Conservation (phyloP, 2,888 invertebrate genomes). For the Amphimallon solstitiale region DNA sequence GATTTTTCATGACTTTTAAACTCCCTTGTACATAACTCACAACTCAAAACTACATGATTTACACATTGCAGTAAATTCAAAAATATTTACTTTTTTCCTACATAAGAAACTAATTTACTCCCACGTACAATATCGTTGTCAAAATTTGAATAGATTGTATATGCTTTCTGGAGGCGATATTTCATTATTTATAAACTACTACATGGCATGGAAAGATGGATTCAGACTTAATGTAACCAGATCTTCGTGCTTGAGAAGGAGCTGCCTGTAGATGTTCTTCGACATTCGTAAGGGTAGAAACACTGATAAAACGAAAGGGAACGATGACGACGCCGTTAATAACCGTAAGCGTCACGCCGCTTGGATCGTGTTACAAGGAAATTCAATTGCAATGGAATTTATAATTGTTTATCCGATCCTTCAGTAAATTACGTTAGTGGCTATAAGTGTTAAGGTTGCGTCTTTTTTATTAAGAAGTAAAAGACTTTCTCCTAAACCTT, state of each 20-base stretch:
- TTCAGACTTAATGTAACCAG: constrained; percentile 9
- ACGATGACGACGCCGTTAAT: constrained; percentile 37
- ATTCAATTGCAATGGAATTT: constrained; percentile 59
- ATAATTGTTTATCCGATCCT: constrained; percentile 56
- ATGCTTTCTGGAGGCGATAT: neutral
- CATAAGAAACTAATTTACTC: too few species aligned
- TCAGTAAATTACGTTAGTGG: constrained; percentile 56
- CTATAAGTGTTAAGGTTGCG: constrained; percentile 47
- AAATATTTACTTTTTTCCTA: too few species aligned
- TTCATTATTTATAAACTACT: constrained; percentile 8
- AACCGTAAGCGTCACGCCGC: constrained; percentile 44
- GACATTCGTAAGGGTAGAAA: constrained; percentile 22
- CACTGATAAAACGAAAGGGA: constrained; percentile 27
- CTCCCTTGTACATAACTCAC: too few species aligned
- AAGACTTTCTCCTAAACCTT: neutral
- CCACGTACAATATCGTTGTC: too few species aligned
- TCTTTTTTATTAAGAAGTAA: neutral
- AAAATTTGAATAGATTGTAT: neutral
- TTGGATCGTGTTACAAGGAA: constrained; percentile 54
- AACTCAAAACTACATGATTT: too few species aligned
- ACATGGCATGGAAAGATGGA: neutral
- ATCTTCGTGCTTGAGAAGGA: constrained; percentile 16
- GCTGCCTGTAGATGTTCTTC: constrained; percentile 15
- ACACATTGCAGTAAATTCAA: too few species aligned
- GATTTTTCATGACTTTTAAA: too few species aligned